Conservation (phyloP, 2,797 vertebrate genomes). For the Cyprinella venusta region DNA sequence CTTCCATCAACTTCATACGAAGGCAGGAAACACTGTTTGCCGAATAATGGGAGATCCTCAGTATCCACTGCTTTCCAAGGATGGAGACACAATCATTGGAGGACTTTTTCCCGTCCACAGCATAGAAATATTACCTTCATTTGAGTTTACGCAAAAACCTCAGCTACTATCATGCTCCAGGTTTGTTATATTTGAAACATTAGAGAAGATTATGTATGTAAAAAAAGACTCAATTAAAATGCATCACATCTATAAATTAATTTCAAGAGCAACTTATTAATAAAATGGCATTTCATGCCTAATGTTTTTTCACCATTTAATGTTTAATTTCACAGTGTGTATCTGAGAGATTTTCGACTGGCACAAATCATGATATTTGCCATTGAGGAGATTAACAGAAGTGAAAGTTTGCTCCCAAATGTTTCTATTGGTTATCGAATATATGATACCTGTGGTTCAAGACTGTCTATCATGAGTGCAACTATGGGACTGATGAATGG, state of each 20-base stretch:
- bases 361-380: constrained; percentile 80
- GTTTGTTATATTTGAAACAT: constrained; percentile 56
- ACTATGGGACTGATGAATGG: constrained; percentile 75
- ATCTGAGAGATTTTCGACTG: constrained; percentile 76
- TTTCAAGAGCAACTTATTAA: not conserved
- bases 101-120: constrained; percentile 79
- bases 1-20: constrained; percentile 16
- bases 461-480: constrained; percentile 70
- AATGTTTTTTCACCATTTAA: not conserved
- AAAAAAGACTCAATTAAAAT: not conserved
- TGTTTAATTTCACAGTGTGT: constrained; percentile 59
- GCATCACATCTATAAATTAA: not conserved
- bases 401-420: constrained; percentile 69
- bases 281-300: not conserved
- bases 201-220: not conserved
- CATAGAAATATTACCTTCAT: constrained; percentile 66
- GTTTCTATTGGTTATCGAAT: constrained; percentile 76
- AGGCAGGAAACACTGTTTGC: constrained; percentile 62
- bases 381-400: constrained; percentile 78
- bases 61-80: constrained; percentile 71
- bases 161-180: constrained; percentile 70
- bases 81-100: constrained; percentile 74
- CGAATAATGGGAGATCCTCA: constrained; percentile 68
- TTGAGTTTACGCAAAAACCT: constrained; percentile 72
- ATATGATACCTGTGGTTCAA: constrained; percentile 78